A percentile compares a stretch with the other conserved stretches of the same genome.
Conservation (phyloP, 2,888 invertebrate species). For the Nezara viridula region DNA sequence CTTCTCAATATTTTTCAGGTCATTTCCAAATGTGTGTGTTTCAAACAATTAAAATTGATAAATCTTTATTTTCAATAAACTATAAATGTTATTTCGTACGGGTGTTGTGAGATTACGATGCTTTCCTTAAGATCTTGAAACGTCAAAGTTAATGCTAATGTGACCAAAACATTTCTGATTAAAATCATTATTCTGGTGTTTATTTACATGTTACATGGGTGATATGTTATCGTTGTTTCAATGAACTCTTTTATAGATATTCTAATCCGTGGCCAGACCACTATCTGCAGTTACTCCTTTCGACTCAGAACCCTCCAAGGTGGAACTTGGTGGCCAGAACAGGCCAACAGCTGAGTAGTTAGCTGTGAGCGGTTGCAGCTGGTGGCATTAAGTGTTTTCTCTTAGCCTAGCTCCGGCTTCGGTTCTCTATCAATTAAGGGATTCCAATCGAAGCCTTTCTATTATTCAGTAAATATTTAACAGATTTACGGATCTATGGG, state of each 20-base stretch:
- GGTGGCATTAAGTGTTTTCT: constrained; percentile 14
- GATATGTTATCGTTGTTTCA: neutral
- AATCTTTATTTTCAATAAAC: too few relatives aligned
- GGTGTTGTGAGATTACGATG: too few relatives aligned
- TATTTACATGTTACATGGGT: neutral
- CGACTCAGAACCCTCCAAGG: neutral
- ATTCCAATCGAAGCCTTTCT: neutral
- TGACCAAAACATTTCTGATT: too few relatives aligned
- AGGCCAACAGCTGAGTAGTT: neutral
- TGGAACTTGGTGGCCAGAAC: neutral
- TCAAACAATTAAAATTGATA: too few relatives aligned
- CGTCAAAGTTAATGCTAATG: too few relatives aligned
- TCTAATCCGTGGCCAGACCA: neutral
- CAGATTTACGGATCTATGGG: neutral
- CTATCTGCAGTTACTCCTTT: neutral
- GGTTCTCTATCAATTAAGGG: neutral
- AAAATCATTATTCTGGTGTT: neutral
- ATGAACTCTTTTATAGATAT: neutral
- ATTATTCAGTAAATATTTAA: neutral
- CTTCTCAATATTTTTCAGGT: too few relatives aligned
- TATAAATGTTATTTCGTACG: too few relatives aligned
- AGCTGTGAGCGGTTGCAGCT: neutral
- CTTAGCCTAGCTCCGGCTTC: neutral
- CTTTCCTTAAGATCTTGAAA: too few relatives aligned
- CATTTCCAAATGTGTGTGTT: too few relatives aligned